phyloP scores from a whole-genome alignment of 2,113 vertebrate species.

The Capreolus pygargus region DNA sequence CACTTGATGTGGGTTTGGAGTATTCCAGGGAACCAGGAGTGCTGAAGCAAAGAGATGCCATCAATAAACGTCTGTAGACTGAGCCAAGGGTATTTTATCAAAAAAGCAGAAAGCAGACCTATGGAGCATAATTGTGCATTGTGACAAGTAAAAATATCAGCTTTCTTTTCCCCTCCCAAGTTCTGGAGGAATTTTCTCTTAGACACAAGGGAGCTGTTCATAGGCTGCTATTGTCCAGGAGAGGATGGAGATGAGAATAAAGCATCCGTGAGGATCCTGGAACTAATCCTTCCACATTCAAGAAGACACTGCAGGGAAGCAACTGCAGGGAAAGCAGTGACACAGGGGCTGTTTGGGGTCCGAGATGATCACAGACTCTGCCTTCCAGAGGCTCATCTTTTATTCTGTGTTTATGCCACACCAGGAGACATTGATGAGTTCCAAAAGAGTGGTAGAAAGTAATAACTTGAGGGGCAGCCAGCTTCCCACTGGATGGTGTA shows the following conservation, averaged over 20 bases:
- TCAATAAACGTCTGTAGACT: not conserved
- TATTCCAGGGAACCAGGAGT: not conserved
- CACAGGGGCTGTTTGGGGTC: not conserved
- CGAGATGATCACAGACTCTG: accelerated
- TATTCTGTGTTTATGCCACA: accelerated
- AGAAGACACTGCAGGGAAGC: accelerated
- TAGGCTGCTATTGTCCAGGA: not conserved
- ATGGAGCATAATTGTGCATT: not conserved
- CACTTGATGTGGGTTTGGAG: not conserved
- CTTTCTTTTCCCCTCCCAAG: not conserved
- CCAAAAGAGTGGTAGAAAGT: too few species aligned
- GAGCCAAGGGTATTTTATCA: not conserved
- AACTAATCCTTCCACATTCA: too few species aligned
- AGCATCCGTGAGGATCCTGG: not conserved
- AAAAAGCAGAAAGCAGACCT: not conserved
- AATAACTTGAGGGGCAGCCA: not conserved
- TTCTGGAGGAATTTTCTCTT: not conserved
- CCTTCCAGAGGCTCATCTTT: not conserved
- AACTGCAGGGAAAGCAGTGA: not conserved
- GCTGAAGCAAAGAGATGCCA: not conserved
- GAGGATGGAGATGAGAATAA: not conserved
- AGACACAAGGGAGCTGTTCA: not conserved
- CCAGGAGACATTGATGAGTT: not conserved
- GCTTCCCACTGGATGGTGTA: not conserved
- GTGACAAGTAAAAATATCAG: not conserved